These are phyloP conservation scores for Anthonomus grandis DNA, from an alignment of 1,140 invertebrate species.

Conservation along the genomic window DNA sequence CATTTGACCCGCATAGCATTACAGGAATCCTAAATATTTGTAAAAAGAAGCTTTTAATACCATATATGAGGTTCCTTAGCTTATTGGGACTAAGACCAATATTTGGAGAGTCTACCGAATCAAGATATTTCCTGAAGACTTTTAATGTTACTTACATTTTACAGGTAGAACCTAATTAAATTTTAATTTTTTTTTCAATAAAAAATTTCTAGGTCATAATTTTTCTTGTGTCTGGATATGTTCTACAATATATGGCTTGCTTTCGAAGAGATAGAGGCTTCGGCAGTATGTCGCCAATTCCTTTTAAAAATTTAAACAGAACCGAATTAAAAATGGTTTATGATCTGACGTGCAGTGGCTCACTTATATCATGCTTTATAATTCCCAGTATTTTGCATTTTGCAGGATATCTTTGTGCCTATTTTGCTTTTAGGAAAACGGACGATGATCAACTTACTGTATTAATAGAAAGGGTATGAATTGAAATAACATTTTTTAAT, in stretches of 20 bases:
- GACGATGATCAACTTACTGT: conserved; percentile 86
- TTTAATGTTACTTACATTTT: conserved; percentile 66
- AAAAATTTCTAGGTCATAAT: conserved; percentile 48
- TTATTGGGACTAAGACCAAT: conserved; percentile 71
- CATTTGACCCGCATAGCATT: conserved; percentile 52
- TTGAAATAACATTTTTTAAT: conserved; percentile 23
- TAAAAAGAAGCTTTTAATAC: conserved; percentile 73
- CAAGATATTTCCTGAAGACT: conserved; percentile 55
- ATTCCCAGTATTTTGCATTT: conserved; percentile 76
- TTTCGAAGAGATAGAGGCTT: conserved; percentile 74
- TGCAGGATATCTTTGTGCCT: conserved; percentile 69
- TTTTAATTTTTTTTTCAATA: not conserved
- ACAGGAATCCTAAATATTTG: conserved; percentile 73
- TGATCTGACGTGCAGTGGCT: conserved; percentile 64
- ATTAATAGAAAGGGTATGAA: conserved; percentile 80
- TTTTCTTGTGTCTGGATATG: conserved; percentile 66
- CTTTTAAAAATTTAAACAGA: not conserved
- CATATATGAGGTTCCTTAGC: conserved; percentile 68
- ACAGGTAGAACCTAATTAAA: conserved; percentile 50
- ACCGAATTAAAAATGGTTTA: conserved; percentile 48
- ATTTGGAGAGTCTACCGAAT: conserved; percentile 58
- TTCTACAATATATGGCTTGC: conserved; percentile 73
- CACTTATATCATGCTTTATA: conserved; percentile 70
- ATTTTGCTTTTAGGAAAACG: conserved; percentile 74
- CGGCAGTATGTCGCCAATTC: conserved; percentile 51